Evolutionary conservation across 2,797 vertebrate genomes (phyloP).

Genomic region (Myotis daubentonii): DNA sequence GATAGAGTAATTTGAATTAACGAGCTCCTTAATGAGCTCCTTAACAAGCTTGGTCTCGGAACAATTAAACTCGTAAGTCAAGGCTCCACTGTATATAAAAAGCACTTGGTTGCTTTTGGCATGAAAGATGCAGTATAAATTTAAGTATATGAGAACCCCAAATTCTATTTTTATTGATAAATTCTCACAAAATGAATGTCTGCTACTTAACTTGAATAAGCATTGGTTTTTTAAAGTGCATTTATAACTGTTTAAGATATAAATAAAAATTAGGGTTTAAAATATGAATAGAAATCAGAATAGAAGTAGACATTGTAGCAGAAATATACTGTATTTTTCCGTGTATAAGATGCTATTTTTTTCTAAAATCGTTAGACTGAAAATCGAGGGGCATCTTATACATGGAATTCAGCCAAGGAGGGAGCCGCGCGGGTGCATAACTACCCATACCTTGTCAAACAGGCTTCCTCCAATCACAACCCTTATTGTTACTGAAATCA

Average conservation of each 20-base stretch:
- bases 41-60: too few species aligned
- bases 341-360: too few species aligned
- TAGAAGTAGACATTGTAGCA: slow-evolving; percentile 21
- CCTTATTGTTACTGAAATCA: too few species aligned
- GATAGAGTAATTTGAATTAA: too few species aligned
- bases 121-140: slow-evolving; percentile 23
- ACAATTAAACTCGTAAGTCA: too few species aligned
- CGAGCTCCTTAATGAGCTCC: too few species aligned
- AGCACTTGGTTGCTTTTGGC: not conserved
- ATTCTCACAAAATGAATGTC: not conserved
- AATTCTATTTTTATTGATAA: not conserved
- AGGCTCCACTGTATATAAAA: not conserved
- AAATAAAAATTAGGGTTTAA: slow-evolving; percentile 29
- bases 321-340: not conserved
- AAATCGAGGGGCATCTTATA: too few species aligned
- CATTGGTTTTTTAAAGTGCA: not conserved
- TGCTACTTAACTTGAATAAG: slow-evolving; percentile 25
- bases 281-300: not conserved
- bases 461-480: too few species aligned
- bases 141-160: slow-evolving; percentile 33
- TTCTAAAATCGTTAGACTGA: too few species aligned
- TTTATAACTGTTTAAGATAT: not conserved
- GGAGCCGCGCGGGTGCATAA: too few species aligned
- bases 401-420: too few species aligned
- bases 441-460: too few species aligned